phyloP scores from a whole-genome alignment of 1,140 invertebrate genomes.

The Antheraea pernyi region DNA sequence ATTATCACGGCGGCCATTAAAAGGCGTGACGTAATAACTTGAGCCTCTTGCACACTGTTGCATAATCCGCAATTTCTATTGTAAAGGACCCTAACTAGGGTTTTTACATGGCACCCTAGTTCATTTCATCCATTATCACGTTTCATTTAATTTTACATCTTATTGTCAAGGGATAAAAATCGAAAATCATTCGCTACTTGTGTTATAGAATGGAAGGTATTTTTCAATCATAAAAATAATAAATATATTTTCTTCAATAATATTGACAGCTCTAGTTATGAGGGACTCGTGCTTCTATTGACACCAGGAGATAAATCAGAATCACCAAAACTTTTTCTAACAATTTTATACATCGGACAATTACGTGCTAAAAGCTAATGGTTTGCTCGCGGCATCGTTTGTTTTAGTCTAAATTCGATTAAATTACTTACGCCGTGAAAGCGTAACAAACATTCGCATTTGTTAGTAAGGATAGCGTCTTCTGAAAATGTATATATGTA shows the following conservation, averaged over 20 bases:
- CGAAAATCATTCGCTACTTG: neutral
- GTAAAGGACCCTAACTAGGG: conserved; percentile 43
- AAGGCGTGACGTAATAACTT: conserved; percentile 62
- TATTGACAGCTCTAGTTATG: neutral
- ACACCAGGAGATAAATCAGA: neutral
- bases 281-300: neutral
- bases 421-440: no score
- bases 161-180: neutral
- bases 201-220: neutral
- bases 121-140: conserved; percentile 2
- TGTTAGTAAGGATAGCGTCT: no score
- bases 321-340: no score
- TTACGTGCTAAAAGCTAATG: no score
- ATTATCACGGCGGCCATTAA: conserved; percentile 49
- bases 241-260: neutral
- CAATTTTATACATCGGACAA: no score
- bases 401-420: no score
- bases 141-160: neutral
- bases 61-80: conserved; percentile 55
- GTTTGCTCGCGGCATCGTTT: no score
- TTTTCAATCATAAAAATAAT: neutral
- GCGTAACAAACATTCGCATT: no score
- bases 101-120: conserved; percentile 38
- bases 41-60: conserved; percentile 55
- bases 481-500: no score